These are phyloP conservation scores for Thecocarcelia acutangulata DNA, from an alignment of 2,888 invertebrate genomes.

Conservation along the genomic window DNA sequence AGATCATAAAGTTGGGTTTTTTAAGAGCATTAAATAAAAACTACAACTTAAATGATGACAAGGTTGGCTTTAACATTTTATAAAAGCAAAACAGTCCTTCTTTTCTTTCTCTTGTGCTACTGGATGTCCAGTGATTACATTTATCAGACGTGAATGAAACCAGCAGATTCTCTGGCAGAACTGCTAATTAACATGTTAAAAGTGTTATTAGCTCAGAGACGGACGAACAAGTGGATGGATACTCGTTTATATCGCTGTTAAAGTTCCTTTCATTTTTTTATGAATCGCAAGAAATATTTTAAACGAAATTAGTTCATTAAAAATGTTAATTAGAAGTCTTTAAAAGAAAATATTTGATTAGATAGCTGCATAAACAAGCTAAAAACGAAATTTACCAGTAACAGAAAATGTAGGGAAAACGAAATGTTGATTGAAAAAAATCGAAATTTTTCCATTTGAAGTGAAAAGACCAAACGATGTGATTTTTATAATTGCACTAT, in stretches of 20 bases:
- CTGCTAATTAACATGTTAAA: slow-evolving; percentile 66
- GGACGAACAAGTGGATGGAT: slow-evolving; percentile 2
- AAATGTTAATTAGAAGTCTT: slow-evolving; percentile 60
- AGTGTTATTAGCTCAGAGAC: slow-evolving; percentile 45
- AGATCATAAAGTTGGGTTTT: slow-evolving; percentile 24
- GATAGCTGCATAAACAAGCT: slow-evolving; percentile 3
- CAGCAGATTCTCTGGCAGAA: slow-evolving; percentile 9
- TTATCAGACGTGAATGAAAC: slow-evolving; percentile 28
- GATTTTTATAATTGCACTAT: too few relatives aligned
- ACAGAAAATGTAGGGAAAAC: neutral
- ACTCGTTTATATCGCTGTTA: neutral
- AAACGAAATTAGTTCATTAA: slow-evolving; percentile 57
- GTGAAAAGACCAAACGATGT: neutral
- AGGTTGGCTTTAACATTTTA: slow-evolving; percentile 1
- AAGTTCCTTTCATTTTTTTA: neutral
- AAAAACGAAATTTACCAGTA: neutral
- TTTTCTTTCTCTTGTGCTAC: neutral
- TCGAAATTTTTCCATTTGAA: neutral
- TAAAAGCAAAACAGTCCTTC: slow-evolving; percentile 29
- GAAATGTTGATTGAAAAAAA: neutral
- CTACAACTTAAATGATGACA: slow-evolving; percentile 52
- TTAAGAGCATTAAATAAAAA: slow-evolving; percentile 3
- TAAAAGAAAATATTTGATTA: slow-evolving; percentile 32
- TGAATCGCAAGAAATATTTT: slow-evolving; percentile 10
- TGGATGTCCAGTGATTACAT: slow-evolving; percentile 46